phyloP scores from a whole-genome alignment of 2,113 vertebrate genomes.

The Lasiurus borealis region DNA sequence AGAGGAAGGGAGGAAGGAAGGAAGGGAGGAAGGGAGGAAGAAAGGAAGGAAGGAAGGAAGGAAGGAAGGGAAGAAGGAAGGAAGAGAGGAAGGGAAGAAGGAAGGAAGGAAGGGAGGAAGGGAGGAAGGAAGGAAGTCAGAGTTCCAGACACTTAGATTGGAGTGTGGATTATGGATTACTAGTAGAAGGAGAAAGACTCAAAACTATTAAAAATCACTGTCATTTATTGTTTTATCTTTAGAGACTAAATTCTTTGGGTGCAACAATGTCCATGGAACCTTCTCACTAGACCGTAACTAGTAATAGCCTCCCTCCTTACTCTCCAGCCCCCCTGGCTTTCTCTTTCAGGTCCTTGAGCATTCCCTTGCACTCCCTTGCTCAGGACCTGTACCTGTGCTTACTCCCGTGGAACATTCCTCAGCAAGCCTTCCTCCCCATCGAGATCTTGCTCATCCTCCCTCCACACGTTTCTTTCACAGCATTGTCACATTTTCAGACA shows the following conservation, averaged over 20 bases:
- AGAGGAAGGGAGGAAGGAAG: too few relatives aligned
- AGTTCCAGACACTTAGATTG: neutral
- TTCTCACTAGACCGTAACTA: too few relatives aligned
- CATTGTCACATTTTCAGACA: neutral
- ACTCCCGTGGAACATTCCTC: accelerated
- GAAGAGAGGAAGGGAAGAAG: too few relatives aligned
- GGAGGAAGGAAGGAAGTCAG: neutral
- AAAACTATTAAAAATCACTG: neutral
- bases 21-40: neutral
- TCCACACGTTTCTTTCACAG: neutral
- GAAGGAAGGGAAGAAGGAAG: too few relatives aligned
- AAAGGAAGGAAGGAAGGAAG: neutral
- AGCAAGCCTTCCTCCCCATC: neutral
- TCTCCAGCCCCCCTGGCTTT: neutral
- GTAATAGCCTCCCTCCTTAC: neutral
- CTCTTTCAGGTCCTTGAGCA: neutral
- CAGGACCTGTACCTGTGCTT: too few relatives aligned
- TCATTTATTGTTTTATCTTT: neutral
- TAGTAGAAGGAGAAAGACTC: too few relatives aligned
- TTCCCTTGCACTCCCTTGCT: neutral
- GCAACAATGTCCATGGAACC: too few relatives aligned
- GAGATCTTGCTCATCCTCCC: neutral
- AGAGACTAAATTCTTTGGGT: neutral
- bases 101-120: too few relatives aligned
- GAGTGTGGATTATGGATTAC: neutral